A percentile compares a stretch with the other conserved stretches of the same genome.
Evolutionary conservation across 2,888 invertebrate species (phyloP).

Genomic region (Cephus rjabovi): DNA sequence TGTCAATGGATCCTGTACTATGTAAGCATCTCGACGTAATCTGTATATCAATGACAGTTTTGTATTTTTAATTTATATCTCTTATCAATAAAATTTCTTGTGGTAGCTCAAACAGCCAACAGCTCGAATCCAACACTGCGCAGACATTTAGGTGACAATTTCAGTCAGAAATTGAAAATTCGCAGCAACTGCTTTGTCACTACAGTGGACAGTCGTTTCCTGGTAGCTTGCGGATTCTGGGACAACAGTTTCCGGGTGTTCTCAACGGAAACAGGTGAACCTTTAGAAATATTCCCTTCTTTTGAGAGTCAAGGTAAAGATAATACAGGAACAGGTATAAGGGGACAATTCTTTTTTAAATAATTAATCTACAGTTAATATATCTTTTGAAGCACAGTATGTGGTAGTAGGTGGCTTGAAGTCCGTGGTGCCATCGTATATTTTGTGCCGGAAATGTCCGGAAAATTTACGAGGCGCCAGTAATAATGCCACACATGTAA

Average conservation of each 20-base stretch:
- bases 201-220: conserved; percentile 96
- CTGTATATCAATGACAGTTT: background rate
- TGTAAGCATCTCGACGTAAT: conserved; percentile 73
- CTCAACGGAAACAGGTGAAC: conserved; percentile 91
- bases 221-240: conserved; percentile 99
- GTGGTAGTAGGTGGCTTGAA: background rate
- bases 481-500: background rate
- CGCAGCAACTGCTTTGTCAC: conserved; percentile 96
- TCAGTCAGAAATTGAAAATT: conserved; percentile 95
- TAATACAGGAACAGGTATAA: background rate
- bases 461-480: background rate
- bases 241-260: conserved; percentile 99
- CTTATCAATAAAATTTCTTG: background rate
- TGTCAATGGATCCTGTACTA: conserved; percentile 96
- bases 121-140: conserved; percentile 81
- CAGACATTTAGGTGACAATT: conserved; percentile 96
- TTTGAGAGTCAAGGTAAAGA: background rate
- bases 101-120: conserved; percentile 78
- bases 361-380: background rate
- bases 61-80: background rate
- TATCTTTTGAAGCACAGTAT: conserved; percentile 3
- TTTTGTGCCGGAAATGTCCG: background rate
- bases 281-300: background rate
- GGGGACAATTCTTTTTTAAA: background rate
- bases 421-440: background rate